Evolutionary conservation across 2,888 invertebrate genomes (phyloP), one percentile per base, ranked within the genome.

Genomic region (Cephus spinipes): DNA sequence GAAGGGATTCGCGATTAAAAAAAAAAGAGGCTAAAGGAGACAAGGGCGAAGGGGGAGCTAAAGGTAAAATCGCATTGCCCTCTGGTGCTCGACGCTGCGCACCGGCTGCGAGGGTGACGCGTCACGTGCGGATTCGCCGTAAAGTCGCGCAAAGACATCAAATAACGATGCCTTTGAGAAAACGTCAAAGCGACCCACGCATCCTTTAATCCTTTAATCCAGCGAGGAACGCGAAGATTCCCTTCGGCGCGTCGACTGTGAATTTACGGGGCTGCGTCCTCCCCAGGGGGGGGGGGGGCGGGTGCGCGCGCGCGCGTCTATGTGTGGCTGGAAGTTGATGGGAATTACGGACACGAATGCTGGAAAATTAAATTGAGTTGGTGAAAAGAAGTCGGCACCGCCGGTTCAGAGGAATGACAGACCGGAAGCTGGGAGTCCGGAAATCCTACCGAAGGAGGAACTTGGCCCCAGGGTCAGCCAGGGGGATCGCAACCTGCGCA

Each of bases 191-290:
- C 81, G 34, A 77, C 31, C 75, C 79, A 79, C 84, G 79, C 84
- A 80, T 82, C 83, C 85, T 85, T 86, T 85, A 85, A 85, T 86
- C 85, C 86, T 83, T 82, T 85, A 85, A 86, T 84, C 81, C 82
- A 81, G 77, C 82, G 80, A 81, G 71, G 71, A 32, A 32, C 71
- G 33, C 71, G 80, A 80, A 81, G 82, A 81, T 79, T 86, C 33
- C 71, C 71, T 71, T 15, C 71, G 71, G 77, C 80, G 79, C 82
- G 80, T 81, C 81, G 81, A 83, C 82, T 85, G 79, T 83, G 80
- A 83, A 84, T 84, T 86, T 85, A 81, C 81, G 81, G 81, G 83
- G 79, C 79, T 85, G 36, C 74, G 76, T 73, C 74, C 76, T 55
- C 35, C 1, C 4, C 1, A 15, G 12, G 68, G 12, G 12, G 12